These are phyloP conservation scores for Andrena minutula DNA, from an alignment of 2,888 invertebrate genomes.

Conservation along the genomic window DNA sequence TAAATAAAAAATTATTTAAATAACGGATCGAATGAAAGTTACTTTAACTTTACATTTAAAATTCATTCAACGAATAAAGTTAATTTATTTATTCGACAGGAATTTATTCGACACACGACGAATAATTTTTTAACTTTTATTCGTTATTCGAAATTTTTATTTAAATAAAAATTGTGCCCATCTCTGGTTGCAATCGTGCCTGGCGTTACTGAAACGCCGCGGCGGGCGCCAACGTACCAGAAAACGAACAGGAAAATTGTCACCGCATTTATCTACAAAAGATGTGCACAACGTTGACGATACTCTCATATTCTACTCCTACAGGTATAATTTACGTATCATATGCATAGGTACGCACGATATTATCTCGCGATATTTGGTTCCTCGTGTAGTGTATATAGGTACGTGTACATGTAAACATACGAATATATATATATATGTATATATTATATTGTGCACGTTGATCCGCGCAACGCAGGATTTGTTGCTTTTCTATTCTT, in stretches of 20 bases:
- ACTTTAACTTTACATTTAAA: too few relatives aligned
- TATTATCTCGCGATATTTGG: conserved; percentile 69
- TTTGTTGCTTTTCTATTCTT: conserved; percentile 23
- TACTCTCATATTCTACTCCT: conserved; percentile 49
- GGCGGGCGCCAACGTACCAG: neutral
- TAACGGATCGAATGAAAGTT: too few relatives aligned
- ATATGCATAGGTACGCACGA: conserved; percentile 53
- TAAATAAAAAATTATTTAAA: too few relatives aligned
- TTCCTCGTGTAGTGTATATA: conserved; percentile 69
- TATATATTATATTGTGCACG: conserved; percentile 57
- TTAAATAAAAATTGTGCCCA: too few relatives aligned
- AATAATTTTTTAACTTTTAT: too few relatives aligned
- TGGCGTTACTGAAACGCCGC: conserved; percentile 3
- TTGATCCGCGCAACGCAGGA: conserved; percentile 39
- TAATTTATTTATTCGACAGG: too few relatives aligned
- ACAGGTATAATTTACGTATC: conserved; percentile 36
- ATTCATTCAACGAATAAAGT: too few relatives aligned
- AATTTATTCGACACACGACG: too few relatives aligned
- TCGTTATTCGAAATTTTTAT: too few relatives aligned
- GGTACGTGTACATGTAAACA: conserved; percentile 53
- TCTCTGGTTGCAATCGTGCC: neutral
- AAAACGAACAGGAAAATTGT: conserved; percentile 28
- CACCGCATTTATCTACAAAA: conserved; percentile 41
- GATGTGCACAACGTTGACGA: conserved; percentile 35
- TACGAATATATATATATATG: conserved; percentile 50